Evolutionary conservation across 2,797 vertebrate genomes (phyloP), one percentile per base, ranked within the genome.

Genomic region (Phalloptychus januarius): DNA sequence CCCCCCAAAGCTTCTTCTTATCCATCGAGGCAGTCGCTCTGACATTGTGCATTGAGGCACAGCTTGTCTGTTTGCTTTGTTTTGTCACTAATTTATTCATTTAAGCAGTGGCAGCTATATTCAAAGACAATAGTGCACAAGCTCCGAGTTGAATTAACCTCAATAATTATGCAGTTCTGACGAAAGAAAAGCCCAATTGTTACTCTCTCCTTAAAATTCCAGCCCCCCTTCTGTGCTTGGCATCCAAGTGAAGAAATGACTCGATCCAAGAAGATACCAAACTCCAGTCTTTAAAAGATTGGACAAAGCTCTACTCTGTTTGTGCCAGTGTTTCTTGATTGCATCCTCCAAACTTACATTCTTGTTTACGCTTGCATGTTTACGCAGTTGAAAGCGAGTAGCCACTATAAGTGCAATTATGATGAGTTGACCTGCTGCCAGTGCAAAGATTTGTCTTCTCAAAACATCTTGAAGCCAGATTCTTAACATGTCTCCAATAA

Each of bases 111-210:
- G 90, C 91, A 87, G 92, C 87, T 84, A 86, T 91, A 90, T 89
- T 93, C 87, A 94, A 92, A 93, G 90, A 95, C 94, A 94, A 95
- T 93, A 81, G 87, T 69, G 36, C 86, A 77, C 84, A 83, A 81
- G 83, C 89, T 87, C 81, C 36, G 78, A 79, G 91, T 88, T 91
- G 90, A 90, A 90, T 93, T 92, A 95, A 91, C 91, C 91, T 88
- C 89, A 87, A 94, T 93, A 93, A 94, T 92, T 93, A 94, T 94
- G 93, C 90, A 93, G 90, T 94, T 93, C 83, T 71, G 72, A 44
- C 78, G 67, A 80, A 86, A 87, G 87, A 93, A 94, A 93, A 88
- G 87, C 79, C 80, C 86, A 86, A 92, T 93, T 93, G 93, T 94
- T 93, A 82, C 52, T 71, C 80, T 79, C 83, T 81, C 80, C 82